Evolutionary conservation across 2,113 vertebrate species (phyloP).

Genomic region (Phoxinus phoxinus): DNA sequence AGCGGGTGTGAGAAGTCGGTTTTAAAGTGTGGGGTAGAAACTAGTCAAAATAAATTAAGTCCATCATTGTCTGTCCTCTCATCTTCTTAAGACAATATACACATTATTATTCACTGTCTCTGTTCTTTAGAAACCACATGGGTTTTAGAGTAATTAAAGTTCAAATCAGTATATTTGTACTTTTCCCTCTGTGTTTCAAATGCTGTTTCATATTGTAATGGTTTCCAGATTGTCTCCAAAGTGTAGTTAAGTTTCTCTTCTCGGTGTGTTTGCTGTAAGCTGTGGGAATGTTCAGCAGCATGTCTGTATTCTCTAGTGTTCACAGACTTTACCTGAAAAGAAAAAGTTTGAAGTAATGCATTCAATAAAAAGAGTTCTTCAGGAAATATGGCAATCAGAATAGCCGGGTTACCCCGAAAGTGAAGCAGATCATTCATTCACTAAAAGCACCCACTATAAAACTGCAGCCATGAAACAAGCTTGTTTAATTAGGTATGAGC

Average conservation of each 20-base stretch:
- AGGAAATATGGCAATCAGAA: background rate
- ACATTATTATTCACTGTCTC: background rate
- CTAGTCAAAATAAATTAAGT: no score
- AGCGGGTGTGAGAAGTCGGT: background rate
- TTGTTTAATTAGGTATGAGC: background rate
- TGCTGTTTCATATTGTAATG: constrained; percentile 46
- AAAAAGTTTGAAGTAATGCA: constrained; percentile 6
- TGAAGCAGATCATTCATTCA: constrained; percentile 31
- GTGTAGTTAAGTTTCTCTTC: background rate
- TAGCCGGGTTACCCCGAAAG: background rate
- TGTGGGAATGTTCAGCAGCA: background rate
- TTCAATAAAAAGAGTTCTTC: constrained; percentile 25
- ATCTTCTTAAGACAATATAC: background rate
- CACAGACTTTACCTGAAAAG: constrained; percentile 8
- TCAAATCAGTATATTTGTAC: background rate
- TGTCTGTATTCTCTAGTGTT: background rate
- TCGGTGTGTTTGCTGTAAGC: constrained; percentile 31
- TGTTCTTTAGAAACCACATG: background rate
- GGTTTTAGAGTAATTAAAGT: constrained; percentile 4
- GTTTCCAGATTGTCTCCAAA: constrained; percentile 43
- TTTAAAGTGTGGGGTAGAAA: background rate
- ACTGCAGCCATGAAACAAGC: constrained; percentile 1
- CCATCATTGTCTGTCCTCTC: background rate
- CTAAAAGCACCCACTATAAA: constrained; percentile 34
- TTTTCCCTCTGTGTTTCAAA: constrained; percentile 19